Conservation (phyloP, 2,113 vertebrate genomes). For the Motacilla alba region DNA sequence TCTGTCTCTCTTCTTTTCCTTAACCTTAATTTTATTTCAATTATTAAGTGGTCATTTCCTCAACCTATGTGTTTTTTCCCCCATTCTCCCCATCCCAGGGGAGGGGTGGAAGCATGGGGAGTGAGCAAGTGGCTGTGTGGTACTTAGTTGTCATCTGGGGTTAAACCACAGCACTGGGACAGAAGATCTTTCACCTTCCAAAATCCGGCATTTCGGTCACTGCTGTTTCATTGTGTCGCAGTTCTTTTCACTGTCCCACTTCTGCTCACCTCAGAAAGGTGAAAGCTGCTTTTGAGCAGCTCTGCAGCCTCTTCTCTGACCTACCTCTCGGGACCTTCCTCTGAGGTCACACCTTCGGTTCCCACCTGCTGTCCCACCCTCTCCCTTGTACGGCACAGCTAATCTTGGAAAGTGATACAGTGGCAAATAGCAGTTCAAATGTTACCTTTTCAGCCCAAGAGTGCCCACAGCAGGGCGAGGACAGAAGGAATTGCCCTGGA, state of each 20-base stretch:
- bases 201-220: not conserved
- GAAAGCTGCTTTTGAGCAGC: not conserved
- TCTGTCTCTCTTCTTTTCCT: not conserved
- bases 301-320: not conserved
- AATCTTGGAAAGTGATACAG: not conserved
- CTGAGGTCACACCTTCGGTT: not conserved
- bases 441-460: not conserved
- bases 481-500: not conserved
- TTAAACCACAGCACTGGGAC: not conserved
- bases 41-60: not conserved
- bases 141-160: not conserved
- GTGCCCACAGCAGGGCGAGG: rapidly evolving
- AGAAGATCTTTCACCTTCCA: not conserved
- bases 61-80: not conserved
- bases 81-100: not conserved
- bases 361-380: no score
- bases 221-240: not conserved
- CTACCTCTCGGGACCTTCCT: rapidly evolving
- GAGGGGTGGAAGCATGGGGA: not conserved
- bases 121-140: rapidly evolving
- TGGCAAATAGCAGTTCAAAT: not conserved
- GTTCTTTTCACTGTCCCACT: not conserved
- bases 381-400: not conserved
- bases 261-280: not conserved
- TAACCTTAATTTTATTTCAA: not conserved